Percentiles rank a stretch among this genome's conserved stretches.
phyloP scores from a whole-genome alignment of 2,113 vertebrate genomes.

The Spizaetus ornatus region DNA sequence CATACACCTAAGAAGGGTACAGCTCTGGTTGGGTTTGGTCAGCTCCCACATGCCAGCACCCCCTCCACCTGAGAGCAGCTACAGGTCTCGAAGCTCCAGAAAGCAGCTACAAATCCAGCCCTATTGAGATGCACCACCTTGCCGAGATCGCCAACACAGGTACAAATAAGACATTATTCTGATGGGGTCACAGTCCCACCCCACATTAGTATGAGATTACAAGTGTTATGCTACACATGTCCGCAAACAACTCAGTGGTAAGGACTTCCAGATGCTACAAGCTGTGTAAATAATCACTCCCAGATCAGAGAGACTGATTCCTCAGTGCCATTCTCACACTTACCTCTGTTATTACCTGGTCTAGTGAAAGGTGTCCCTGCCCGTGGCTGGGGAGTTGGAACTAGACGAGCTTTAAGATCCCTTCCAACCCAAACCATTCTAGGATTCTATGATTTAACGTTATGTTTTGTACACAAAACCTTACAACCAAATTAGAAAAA shows the following conservation, averaged over 20 bases:
- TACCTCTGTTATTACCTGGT: not conserved
- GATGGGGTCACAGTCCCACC: not conserved
- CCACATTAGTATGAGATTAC: not conserved
- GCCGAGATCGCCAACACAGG: not conserved
- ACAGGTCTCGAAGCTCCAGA: not conserved
- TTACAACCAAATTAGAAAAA: not conserved
- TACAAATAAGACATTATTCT: not conserved
- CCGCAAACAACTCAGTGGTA: not conserved
- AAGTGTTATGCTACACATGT: not conserved
- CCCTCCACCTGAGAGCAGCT: not conserved
- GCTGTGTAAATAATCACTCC: not conserved
- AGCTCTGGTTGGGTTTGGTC: not conserved
- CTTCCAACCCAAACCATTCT: no score
- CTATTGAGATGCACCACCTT: not conserved
- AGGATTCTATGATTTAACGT: not conserved
- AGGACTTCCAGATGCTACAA: not conserved
- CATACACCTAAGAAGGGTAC: fast-evolving
- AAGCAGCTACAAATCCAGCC: not conserved
- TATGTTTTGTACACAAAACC: not conserved
- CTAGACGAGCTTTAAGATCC: no score
- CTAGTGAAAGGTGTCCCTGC: no score
- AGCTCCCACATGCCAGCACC: not conserved
- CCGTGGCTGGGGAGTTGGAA: no score
- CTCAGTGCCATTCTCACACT: not conserved
- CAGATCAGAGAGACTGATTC: not conserved